A percentile compares a stretch with the other conserved stretches of the same genome.
These are phyloP conservation scores for Psephotus haematonotus DNA, from an alignment of 2,113 vertebrate species.

Conservation along the genomic window DNA sequence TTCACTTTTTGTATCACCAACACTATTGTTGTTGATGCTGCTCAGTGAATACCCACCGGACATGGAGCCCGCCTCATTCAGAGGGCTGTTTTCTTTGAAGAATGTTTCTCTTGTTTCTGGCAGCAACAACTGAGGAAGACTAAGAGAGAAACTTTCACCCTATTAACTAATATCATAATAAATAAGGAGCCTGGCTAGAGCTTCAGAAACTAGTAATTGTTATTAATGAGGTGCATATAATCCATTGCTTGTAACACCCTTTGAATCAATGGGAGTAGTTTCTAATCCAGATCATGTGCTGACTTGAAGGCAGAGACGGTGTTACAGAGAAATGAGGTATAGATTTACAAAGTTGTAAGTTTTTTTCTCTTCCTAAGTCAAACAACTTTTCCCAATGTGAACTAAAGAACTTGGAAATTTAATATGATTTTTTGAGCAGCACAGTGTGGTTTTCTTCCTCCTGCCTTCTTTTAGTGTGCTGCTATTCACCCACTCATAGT, in stretches of 20 bases:
- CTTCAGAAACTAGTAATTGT: background rate
- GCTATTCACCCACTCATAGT: background rate
- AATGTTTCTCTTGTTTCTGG: background rate
- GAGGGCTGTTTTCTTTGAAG: background rate
- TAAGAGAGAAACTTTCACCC: background rate
- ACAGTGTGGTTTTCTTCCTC: background rate
- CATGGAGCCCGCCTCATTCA: background rate
- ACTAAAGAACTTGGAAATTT: background rate
- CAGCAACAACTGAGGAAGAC: background rate
- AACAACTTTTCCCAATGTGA: background rate
- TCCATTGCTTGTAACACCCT: background rate
- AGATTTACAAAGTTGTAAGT: background rate
- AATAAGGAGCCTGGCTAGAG: background rate
- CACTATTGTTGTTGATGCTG: background rate
- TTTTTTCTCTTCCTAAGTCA: background rate
- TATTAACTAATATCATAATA: background rate
- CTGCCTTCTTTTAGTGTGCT: background rate
- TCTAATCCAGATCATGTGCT: background rate
- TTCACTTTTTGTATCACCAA: background rate
- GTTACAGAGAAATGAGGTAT: background rate
- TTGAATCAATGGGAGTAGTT: background rate
- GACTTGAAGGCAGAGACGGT: background rate
- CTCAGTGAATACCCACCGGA: background rate
- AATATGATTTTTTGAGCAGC: background rate
- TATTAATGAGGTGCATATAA: slow-evolving; percentile 22